A percentile compares a stretch with the other conserved stretches of the same genome.
These are phyloP conservation scores for Miltochrista miniata DNA, from an alignment of 2,888 invertebrate species.

Conservation along the genomic window DNA sequence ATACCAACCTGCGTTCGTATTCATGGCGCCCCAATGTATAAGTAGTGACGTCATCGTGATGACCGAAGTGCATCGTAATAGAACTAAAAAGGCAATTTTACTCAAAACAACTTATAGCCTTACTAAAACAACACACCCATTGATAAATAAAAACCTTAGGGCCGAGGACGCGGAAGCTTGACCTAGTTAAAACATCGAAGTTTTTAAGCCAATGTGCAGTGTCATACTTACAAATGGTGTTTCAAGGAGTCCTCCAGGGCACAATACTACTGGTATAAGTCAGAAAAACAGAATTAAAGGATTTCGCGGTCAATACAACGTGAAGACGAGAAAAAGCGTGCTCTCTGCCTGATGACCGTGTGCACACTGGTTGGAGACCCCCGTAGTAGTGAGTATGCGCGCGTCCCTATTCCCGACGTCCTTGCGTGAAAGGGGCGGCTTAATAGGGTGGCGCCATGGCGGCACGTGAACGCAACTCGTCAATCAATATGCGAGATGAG, in stretches of 20 bases:
- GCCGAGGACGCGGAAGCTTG: constrained; percentile 75
- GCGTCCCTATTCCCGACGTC: constrained; percentile 79
- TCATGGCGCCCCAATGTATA: constrained; percentile 38
- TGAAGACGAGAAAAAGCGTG: constrained; percentile 53
- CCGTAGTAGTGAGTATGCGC: constrained; percentile 69
- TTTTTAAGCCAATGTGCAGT: constrained; percentile 28
- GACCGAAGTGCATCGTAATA: constrained; percentile 15
- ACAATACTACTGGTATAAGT: constrained; percentile 43
- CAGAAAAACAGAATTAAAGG: constrained; percentile 45
- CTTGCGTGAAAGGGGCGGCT: constrained; percentile 78
- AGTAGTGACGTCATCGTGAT: constrained; percentile 42
- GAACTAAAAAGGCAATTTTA: constrained; percentile 13
- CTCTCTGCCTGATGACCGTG: constrained; percentile 57
- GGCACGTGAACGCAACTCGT: constrained; percentile 72
- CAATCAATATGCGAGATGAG: constrained; percentile 82
- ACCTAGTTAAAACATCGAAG: constrained; percentile 62
- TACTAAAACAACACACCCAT: constrained; percentile 58
- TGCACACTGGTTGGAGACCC: constrained; percentile 62
- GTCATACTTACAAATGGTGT: constrained; percentile 68
- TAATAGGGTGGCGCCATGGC: constrained; percentile 76
- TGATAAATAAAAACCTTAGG: constrained; percentile 70
- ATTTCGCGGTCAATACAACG: constrained; percentile 54
- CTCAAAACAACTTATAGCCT: constrained; percentile 24
- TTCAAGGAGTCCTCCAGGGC: constrained; percentile 69
- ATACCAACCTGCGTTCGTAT: constrained; percentile 41